These are phyloP conservation scores for Patiria pectinifera DNA, from an alignment of 53 echinoderm and acorn worm genomes.

Conservation along the genomic window DNA sequence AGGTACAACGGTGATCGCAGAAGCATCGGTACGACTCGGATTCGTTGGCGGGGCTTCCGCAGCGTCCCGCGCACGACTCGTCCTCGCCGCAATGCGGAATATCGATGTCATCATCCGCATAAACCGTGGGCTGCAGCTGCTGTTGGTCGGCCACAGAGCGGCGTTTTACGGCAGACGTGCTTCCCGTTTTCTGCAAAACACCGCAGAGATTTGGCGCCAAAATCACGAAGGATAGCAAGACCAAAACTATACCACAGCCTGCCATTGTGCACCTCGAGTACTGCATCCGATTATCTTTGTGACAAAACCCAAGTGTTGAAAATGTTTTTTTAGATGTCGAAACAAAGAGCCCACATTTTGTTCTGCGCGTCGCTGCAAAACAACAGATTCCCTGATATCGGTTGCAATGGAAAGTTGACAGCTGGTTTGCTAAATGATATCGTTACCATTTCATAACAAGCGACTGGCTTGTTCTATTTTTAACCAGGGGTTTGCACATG, in stretches of 20 bases:
- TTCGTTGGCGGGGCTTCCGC: conserved; percentile 25
- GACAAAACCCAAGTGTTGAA: background rate
- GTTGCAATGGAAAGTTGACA: conserved; percentile 27
- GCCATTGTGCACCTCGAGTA: background rate
- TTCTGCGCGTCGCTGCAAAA: background rate
- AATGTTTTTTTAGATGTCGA: background rate
- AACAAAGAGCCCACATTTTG: background rate
- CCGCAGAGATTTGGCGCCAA: conserved; percentile 51
- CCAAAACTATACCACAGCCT: background rate
- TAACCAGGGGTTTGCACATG: background rate
- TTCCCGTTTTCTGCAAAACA: conserved; percentile 12
- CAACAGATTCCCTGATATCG: background rate
- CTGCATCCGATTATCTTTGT: background rate
- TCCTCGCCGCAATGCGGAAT: conserved; percentile 32
- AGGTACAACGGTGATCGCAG: conserved; percentile 78
- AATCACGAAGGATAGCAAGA: conserved; percentile 1
- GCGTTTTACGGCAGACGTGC: background rate
- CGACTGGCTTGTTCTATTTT: conserved; percentile 27
- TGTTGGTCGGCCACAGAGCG: background rate
- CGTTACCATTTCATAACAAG: background rate
- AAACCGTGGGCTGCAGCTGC: background rate
- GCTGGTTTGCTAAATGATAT: conserved; percentile 15
- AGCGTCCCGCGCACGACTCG: conserved; percentile 59
- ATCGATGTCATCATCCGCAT: background rate
- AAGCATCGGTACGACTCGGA: conserved; percentile 72